phyloP scores from a whole-genome alignment of 1,140 invertebrate species.

The Helicoverpa zea region DNA sequence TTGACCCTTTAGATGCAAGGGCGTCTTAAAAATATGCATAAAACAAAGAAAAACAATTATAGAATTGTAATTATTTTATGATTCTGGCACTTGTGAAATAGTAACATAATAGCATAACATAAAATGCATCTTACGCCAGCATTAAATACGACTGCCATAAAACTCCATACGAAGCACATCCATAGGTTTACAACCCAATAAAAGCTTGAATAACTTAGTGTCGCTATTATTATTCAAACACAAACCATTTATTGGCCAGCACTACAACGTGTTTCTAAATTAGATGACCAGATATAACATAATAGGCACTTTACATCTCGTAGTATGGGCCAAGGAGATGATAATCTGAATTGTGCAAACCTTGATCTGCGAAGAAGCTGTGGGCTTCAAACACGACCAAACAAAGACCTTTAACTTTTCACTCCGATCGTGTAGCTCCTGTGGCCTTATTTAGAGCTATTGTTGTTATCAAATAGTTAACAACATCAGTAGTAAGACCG shows the following conservation, averaged over 20 bases:
- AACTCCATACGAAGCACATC: no score
- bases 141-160: no score
- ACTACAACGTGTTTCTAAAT: slow-evolving; percentile 24
- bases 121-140: no score
- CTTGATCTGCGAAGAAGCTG: slow-evolving; percentile 16
- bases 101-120: no score
- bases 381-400: background rate
- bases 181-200: background rate
- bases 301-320: background rate
- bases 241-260: background rate
- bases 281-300: slow-evolving; percentile 19
- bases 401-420: background rate
- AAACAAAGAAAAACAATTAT: no score
- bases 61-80: no score
- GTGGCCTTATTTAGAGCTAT: background rate
- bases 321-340: slow-evolving; percentile 20
- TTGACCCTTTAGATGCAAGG: no score
- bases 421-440: background rate
- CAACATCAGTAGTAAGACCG: background rate
- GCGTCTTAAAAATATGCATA: no score
- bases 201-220: background rate
- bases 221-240: slow-evolving; percentile 16
- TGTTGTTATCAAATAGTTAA: slow-evolving; percentile 18
- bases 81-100: no score
- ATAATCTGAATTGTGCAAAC: slow-evolving; percentile 8